Conservation (phyloP, 2,797 vertebrate genomes). For the Tragopan temminckii region DNA sequence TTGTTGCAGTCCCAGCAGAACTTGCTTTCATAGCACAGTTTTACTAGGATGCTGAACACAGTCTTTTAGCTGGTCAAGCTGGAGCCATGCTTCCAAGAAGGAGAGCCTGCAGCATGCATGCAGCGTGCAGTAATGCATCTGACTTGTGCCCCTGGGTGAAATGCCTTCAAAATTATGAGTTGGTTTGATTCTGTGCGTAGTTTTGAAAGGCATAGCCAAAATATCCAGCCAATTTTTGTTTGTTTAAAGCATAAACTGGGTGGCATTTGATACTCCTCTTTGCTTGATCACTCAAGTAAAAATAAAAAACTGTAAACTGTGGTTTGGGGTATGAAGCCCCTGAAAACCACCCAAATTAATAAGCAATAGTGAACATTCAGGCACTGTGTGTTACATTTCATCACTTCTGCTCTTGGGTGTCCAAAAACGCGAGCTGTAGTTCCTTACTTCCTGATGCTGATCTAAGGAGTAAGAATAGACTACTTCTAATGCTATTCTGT, state of each 20-base stretch:
- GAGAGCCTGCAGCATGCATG: conserved; percentile 59
- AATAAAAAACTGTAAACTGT: neutral
- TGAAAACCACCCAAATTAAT: neutral
- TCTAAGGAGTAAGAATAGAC: neutral
- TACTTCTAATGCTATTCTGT: neutral
- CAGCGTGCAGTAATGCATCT: conserved; percentile 41
- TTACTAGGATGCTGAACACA: conserved; percentile 28
- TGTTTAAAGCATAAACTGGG: neutral
- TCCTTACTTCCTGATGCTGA: neutral
- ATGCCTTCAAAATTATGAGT: conserved; percentile 29
- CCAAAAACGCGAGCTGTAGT: neutral
- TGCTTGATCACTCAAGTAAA: conserved; percentile 1
- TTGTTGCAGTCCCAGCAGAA: conserved; percentile 50
- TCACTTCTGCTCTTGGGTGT: neutral
- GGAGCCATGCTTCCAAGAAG: conserved; percentile 58
- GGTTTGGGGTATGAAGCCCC: neutral
- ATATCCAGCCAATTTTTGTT: neutral
- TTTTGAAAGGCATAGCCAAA: neutral
- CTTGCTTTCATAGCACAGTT: conserved; percentile 48
- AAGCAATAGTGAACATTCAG: neutral
- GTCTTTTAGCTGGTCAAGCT: conserved; percentile 35
- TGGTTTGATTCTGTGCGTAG: neutral
- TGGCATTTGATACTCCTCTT: conserved; percentile 30
- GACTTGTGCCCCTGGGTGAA: conserved; percentile 51
- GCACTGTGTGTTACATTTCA: neutral